Evolutionary conservation across 2,888 invertebrate species (phyloP), one percentile per base, ranked within the genome.

Genomic region (Nomada goodeniana): DNA sequence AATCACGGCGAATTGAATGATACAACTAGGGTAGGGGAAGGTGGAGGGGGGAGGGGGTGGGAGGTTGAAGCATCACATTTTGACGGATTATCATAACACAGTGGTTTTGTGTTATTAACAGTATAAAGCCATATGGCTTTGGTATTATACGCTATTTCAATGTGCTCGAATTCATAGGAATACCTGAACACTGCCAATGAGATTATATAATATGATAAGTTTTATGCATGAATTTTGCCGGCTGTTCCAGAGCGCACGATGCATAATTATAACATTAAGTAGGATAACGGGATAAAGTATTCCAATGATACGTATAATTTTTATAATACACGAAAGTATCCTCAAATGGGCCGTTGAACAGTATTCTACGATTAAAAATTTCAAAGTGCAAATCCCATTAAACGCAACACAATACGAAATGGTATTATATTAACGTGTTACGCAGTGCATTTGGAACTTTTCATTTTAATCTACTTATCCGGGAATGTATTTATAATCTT

Each of bases 21-120:
- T 88, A 83, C 83, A 79, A 86, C 87, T 70, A 10, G 81, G 79
- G 36, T 36, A 5, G 36, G 29, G 9, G 36, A n/a, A n/a, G n/a
- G n/a, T n/a, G 0, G 23, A 23, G 74, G 69, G 68, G 80, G 64
- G 85, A 81, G 15, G 23, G 44, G 20, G 29, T 23, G 23, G 57
- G 20, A 26, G 15, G 20, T 5, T 9, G 65, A 81, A 86, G 86
- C 86, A 82, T 85, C 80, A 69, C 77, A 79, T 88, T 88, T 88
- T 87, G 86, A 88, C 88, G 88, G 88, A 88, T 88, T 88, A 88
- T 88, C 88, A 88, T 88, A 88, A 88, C 88, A 80, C 86, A 79
- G 86, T 85, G 88, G 88, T 88, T 86, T 85, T 85, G 77, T 88
- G 82, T 88, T 88, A 88, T 88, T 88, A 88, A 88, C 88, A 85